Evolutionary conservation across 2,797 vertebrate species (phyloP).

Genomic region (Natrix natrix): DNA sequence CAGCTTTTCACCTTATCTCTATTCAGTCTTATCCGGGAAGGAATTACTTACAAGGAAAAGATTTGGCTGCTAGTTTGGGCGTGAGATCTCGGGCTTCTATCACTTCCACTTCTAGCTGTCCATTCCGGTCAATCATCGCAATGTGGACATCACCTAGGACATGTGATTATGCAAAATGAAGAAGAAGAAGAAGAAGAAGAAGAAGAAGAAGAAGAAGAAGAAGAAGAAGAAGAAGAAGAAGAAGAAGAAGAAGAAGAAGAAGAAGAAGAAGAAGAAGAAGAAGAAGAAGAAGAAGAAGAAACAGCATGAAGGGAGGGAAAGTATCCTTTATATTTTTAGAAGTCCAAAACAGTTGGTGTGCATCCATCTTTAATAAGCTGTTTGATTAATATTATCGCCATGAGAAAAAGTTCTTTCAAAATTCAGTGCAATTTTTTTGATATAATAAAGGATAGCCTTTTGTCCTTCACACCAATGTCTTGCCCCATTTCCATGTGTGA

Average conservation of each 20-base stretch:
- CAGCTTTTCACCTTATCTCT: background rate
- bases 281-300: background rate
- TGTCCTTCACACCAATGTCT: background rate
- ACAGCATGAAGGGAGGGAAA: background rate
- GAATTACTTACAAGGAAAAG: slow-evolving; percentile 82
- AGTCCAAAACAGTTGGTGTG: background rate
- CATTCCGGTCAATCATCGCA: slow-evolving; percentile 86
- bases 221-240: background rate
- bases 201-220: too few relatives aligned
- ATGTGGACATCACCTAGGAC: slow-evolving; percentile 87
- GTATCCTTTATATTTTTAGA: background rate
- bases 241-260: background rate
- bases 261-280: too few relatives aligned
- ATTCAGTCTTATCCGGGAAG: background rate
- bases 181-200: background rate
- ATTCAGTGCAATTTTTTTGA: background rate
- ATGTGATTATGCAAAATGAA: too few relatives aligned
- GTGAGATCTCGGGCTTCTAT: slow-evolving; percentile 91
- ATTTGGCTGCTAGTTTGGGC: slow-evolving; percentile 90
- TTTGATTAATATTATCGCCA: background rate
- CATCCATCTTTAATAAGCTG: background rate
- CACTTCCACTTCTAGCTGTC: slow-evolving; percentile 95
- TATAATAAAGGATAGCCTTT: background rate
- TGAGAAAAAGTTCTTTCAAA: background rate
- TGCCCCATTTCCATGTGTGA: background rate